Evolutionary conservation across 1,140 invertebrate species (phyloP).

Genomic region (Melitaea cinxia): DNA sequence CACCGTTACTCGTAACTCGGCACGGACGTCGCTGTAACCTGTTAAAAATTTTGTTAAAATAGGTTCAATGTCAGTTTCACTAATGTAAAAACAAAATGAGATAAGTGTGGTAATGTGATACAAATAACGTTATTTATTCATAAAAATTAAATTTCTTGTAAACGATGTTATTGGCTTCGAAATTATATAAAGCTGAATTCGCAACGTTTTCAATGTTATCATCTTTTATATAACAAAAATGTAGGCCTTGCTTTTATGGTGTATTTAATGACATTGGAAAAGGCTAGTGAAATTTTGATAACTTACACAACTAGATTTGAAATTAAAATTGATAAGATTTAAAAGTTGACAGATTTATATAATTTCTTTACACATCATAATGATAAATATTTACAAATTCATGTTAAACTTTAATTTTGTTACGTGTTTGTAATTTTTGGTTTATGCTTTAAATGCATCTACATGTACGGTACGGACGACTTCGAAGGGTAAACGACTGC

Average conservation of each 20-base stretch:
- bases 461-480: constrained; percentile 15
- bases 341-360: constrained; percentile 48
- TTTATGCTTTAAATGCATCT: not conserved
- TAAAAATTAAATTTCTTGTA: constrained; percentile 35
- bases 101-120: constrained; percentile 43
- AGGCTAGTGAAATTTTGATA: constrained; percentile 82
- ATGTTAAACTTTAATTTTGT: constrained; percentile 22
- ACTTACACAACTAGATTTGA: constrained; percentile 73
- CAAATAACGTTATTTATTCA: constrained; percentile 33
- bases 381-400: constrained; percentile 23
- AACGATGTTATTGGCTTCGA: constrained; percentile 45
- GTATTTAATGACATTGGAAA: constrained; percentile 72
- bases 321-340: constrained; percentile 67
- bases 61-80: not conserved
- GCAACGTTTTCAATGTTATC: constrained; percentile 42
- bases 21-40: not conserved
- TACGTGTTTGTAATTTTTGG: constrained; percentile 1
- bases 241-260: constrained; percentile 73
- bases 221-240: constrained; percentile 55
- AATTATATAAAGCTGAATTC: constrained; percentile 43
- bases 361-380: constrained; percentile 31
- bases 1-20: too few relatives aligned
- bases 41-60: not conserved
- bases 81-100: constrained; percentile 29
- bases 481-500: constrained; percentile 8